These are phyloP conservation scores for Calephelis perditalis DNA, from an alignment of 2,888 invertebrate species.

Conservation along the genomic window DNA sequence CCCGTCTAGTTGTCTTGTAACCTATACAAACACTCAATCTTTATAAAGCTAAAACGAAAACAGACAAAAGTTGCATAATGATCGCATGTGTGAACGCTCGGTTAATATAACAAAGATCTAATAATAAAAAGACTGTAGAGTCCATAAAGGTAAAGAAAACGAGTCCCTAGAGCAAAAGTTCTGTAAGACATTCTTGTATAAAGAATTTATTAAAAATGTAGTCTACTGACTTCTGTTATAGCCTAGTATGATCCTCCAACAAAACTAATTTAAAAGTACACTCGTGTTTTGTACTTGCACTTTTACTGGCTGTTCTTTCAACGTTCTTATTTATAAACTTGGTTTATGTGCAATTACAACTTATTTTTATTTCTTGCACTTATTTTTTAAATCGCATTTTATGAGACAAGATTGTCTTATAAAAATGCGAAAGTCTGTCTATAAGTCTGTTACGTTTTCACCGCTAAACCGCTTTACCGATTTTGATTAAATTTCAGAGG, in stretches of 20 bases:
- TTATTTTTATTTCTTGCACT: too few species aligned
- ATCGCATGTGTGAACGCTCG: too few species aligned
- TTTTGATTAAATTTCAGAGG: too few species aligned
- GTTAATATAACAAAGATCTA: not conserved
- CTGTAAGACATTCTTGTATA: slow-evolving; percentile 4
- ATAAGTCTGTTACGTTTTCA: too few species aligned
- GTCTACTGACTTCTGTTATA: slow-evolving; percentile 7
- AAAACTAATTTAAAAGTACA: slow-evolving; percentile 10
- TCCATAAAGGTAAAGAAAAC: not conserved
- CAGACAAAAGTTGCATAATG: too few species aligned
- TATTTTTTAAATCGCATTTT: too few species aligned
- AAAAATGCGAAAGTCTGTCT: too few species aligned
- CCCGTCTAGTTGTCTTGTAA: too few species aligned
- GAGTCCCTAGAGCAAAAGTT: not conserved
- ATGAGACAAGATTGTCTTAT: too few species aligned
- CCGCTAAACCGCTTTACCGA: too few species aligned
- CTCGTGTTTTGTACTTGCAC: slow-evolving; percentile 10
- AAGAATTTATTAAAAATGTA: slow-evolving; percentile 7
- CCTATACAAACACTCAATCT: too few species aligned
- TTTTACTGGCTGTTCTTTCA: slow-evolving; percentile 4
- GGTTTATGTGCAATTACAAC: slow-evolving; percentile 1
- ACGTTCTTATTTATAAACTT: slow-evolving; percentile 5
- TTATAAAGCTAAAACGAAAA: too few species aligned
- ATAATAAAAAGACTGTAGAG: not conserved
- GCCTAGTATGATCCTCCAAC: not conserved